These are phyloP conservation scores for Dallia pectoralis DNA, from an alignment of 2,797 vertebrate species.

Conservation along the genomic window DNA sequence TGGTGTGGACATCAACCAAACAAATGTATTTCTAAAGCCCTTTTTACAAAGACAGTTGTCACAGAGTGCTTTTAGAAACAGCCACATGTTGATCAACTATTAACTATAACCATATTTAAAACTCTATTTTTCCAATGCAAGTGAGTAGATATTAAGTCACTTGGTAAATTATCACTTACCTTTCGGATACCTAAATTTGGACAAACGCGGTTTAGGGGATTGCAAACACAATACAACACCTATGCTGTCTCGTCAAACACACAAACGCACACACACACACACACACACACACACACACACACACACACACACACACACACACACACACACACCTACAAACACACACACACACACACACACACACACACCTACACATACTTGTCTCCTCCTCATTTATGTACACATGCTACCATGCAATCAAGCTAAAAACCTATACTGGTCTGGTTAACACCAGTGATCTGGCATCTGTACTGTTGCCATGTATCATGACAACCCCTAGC, in stretches of 20 bases:
- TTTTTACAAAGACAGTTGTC: too few species aligned
- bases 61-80: too few species aligned
- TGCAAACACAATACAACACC: slow-evolving; percentile 9
- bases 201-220: slow-evolving; percentile 1
- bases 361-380: too few species aligned
- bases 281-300: slow-evolving; percentile 3
- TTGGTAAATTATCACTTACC: slow-evolving; percentile 43
- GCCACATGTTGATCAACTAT: not conserved
- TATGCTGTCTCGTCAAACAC: not conserved
- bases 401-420: slow-evolving; percentile 6
- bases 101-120: not conserved
- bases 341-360: too few species aligned
- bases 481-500: slow-evolving; percentile 1
- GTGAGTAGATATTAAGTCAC: not conserved
- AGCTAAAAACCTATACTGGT: not conserved
- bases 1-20: too few species aligned
- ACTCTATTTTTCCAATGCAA: not conserved
- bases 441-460: not conserved
- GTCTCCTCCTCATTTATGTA: too few species aligned
- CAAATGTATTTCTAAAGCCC: too few species aligned
- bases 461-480: not conserved
- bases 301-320: not conserved
- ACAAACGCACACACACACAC: not conserved
- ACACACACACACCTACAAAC: too few species aligned
- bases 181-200: slow-evolving; percentile 8